phyloP scores from a whole-genome alignment of 2,797 vertebrate species.

The Myotis myotis region DNA sequence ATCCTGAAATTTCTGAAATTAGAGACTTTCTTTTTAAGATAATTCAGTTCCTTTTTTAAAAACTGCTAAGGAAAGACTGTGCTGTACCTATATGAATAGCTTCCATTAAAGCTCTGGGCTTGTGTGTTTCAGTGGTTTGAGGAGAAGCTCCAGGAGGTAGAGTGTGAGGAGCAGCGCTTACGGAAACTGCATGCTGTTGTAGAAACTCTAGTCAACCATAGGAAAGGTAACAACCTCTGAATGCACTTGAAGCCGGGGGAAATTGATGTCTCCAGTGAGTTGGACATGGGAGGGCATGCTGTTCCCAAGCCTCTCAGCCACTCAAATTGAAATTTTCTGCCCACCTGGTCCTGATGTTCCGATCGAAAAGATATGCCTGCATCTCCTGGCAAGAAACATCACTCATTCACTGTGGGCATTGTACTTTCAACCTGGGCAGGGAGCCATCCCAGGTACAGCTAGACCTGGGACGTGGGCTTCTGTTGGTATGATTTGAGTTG shows the following conservation, averaged over 20 bases:
- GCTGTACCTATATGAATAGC: neutral
- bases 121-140: conserved; percentile 94
- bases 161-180: conserved; percentile 94
- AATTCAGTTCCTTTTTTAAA: neutral
- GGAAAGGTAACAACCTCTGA: conserved; percentile 89
- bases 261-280: neutral
- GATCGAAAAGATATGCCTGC: neutral
- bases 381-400: neutral
- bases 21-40: neutral
- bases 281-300: conserved; percentile 9
- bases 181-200: conserved; percentile 93
- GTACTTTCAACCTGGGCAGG: neutral
- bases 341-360: conserved; percentile 43
- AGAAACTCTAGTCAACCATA: conserved; percentile 93
- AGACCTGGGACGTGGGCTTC: neutral
- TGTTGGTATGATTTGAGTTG: neutral
- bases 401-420: neutral
- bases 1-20: neutral
- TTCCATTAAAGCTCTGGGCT: conserved; percentile 58
- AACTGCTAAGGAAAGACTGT: neutral
- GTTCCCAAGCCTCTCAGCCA: conserved; percentile 8
- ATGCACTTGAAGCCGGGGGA: neutral
- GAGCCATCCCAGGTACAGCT: neutral
- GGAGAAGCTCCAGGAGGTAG: conserved; percentile 98
- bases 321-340: conserved; percentile 36